Evolutionary conservation across 2,113 vertebrate species (phyloP).

Genomic region (Neodon shergylaensis): DNA sequence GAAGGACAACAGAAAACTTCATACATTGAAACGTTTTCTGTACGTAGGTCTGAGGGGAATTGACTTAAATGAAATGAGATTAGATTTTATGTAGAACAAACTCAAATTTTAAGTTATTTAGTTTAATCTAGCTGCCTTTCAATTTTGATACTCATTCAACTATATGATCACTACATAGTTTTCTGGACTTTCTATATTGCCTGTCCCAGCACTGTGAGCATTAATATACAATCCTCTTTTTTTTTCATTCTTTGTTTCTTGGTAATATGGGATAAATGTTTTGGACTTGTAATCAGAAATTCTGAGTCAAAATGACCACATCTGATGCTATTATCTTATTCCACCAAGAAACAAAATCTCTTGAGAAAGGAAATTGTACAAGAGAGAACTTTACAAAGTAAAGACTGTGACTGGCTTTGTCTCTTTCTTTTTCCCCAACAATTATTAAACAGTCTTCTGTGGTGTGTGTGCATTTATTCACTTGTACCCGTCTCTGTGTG

Average conservation of each 20-base stretch:
- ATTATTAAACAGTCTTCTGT: neutral
- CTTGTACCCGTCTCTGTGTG: neutral
- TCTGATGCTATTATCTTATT: conserved; percentile 35
- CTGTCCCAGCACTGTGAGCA: neutral
- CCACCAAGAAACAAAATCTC: conserved; percentile 40
- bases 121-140: neutral
- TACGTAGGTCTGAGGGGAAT: neutral
- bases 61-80: neutral
- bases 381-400: conserved; percentile 53
- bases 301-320: conserved; percentile 43
- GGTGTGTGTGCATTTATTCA: neutral
- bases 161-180: neutral
- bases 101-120: conserved; percentile 15
- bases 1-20: neutral
- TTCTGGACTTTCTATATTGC: neutral
- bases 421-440: neutral
- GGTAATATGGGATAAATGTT: conserved; percentile 1
- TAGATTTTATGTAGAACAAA: neutral
- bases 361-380: conserved; percentile 34
- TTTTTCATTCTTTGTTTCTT: neutral
- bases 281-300: conserved; percentile 56
- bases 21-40: neutral
- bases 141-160: neutral
- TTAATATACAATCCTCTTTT: conserved; percentile 7
- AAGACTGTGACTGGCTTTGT: conserved; percentile 47